Evolutionary conservation across 1,140 invertebrate genomes (phyloP).

Genomic region (Drosophila asahinai): DNA sequence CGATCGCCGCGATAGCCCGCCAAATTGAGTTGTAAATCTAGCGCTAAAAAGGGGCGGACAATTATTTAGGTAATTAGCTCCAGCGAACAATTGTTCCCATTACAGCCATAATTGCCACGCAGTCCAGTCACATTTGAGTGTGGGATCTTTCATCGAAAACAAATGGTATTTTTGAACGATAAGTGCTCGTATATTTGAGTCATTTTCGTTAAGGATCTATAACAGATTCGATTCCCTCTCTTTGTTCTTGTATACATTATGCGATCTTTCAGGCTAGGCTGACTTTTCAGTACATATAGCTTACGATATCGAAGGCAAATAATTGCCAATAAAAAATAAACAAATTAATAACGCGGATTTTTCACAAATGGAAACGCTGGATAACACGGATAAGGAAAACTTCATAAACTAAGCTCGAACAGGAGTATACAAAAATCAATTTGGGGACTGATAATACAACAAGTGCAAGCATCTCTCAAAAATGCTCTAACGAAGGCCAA

Average conservation of each 20-base stretch:
- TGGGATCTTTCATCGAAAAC: conserved; percentile 36
- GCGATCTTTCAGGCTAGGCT: conserved; percentile 1
- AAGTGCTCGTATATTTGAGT: conserved; percentile 15
- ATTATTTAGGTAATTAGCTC: conserved; percentile 68
- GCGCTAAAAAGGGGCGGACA: conserved; percentile 79
- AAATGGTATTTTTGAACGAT: conserved; percentile 9
- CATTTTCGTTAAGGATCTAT: background rate
- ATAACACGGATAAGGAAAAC: conserved; percentile 21
- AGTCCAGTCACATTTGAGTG: conserved; percentile 36
- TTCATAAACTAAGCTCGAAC: conserved; percentile 5
- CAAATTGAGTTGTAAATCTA: conserved; percentile 82
- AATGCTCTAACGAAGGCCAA: conserved; percentile 30
- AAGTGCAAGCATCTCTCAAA: conserved; percentile 47
- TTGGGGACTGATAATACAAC: conserved; percentile 18
- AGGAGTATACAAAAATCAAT: conserved; percentile 23
- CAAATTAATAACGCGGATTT: conserved; percentile 29
- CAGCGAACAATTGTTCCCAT: conserved; percentile 51
- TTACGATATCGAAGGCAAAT: conserved; percentile 28
- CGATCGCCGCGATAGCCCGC: conserved; percentile 42
- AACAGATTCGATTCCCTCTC: background rate
- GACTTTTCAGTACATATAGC: background rate
- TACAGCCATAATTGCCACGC: conserved; percentile 20
- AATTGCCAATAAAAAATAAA: conserved; percentile 20
- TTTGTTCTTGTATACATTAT: conserved; percentile 27
- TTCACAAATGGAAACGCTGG: conserved; percentile 32